Base-by-base conservation (phyloP, 2,888 invertebrate species). In the Volucella inanis region DNA sequence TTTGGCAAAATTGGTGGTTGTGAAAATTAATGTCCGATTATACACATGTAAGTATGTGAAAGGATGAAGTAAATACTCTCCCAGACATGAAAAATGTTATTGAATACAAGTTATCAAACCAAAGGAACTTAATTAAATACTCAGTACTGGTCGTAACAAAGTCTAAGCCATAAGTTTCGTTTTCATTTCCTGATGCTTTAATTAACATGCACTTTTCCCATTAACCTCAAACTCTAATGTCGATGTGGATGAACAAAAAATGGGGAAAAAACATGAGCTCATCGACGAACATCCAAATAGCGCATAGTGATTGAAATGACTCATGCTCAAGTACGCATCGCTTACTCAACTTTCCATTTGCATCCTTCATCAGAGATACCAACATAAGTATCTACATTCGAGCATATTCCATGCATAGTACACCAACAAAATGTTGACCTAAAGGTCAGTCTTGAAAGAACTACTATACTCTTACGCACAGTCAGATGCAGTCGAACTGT, bases 391-490 rank as follows among this genome's bases (percentile, higher is more conserved):
- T 31, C 31, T 31, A 31, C 31, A 31, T 31, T 31, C 31, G 31
- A 31, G 6, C 6, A 31, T 31, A 31, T 31, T 0, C 31, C 61
- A 12, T 31, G 12, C 78, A 55, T 31, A 38, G 49, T 45, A 39
- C 55, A 77, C 62, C 68, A 59, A 61, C 18, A 10, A 10, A 61
- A 62, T 50, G 65, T 52, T 79, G 79, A 65, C 79, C 79, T 31
- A 72, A 79, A 79, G 79, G 79, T 79, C 52, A 65, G 22, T 45
- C 10, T 43, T 38, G n/a, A 71, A 71, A 79, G 57, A 65, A 45
- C 65, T 52, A 41, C 38, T 18, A 8, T 64, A 64, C 70, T 18
- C 49, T 43, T n/a, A 54, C 43, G 55, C 41, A 18, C 55, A 64
- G 8, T 22, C 15, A 41, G 14, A 18, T 9, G 12, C 14, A 31